These are phyloP conservation scores for Phaedon cochleariae DNA, from an alignment of 2,888 invertebrate species.

Conservation along the genomic window DNA sequence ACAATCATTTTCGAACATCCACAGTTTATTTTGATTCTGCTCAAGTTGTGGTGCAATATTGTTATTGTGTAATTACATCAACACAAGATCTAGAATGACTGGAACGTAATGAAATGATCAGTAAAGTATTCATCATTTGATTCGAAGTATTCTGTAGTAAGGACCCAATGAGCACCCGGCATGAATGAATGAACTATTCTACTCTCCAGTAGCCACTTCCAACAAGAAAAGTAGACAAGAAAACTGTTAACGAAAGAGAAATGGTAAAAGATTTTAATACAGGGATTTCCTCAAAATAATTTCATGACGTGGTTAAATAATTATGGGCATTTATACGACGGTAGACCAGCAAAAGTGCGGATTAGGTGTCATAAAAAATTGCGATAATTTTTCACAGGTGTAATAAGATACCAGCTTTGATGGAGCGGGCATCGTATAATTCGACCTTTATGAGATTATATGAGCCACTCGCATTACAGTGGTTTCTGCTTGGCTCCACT, in stretches of 20 bases:
- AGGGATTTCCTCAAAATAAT: neutral
- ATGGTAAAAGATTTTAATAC: conserved; percentile 15
- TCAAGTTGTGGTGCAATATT: no score
- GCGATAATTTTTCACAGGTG: neutral
- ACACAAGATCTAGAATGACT: no score
- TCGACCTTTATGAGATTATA: neutral
- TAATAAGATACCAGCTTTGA: neutral
- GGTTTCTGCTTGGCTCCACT: neutral
- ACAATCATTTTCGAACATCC: no score
- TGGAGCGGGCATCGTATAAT: neutral
- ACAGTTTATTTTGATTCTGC: no score
- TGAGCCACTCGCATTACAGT: neutral
- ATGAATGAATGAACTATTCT: no score
- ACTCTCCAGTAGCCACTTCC: no score
- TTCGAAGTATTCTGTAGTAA: no score
- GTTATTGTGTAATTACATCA: no score
- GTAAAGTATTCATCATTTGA: no score
- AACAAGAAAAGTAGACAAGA: no score
- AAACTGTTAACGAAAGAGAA: neutral
- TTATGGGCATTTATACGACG: neutral
- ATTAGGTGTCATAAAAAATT: neutral
- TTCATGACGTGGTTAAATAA: neutral
- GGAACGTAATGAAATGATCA: no score
- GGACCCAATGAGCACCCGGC: no score
- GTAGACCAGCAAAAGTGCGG: neutral